A percentile compares a stretch with the other conserved stretches of the same genome.
Conservation (phyloP, 2,888 invertebrate genomes). For the Cephus spinipes region DNA sequence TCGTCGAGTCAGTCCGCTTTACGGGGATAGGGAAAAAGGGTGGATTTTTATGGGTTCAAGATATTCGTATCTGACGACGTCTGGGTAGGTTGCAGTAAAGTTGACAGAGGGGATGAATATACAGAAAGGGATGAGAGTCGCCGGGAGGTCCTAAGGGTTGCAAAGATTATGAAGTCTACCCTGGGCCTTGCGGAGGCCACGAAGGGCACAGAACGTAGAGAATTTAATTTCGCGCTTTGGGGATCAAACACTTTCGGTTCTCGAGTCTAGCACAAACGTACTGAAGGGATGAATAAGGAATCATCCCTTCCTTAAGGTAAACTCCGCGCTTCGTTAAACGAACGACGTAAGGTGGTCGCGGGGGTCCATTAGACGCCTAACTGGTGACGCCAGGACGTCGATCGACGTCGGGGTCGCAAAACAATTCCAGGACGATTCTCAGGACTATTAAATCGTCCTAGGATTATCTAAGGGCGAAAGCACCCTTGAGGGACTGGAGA, state of each 20-base stretch:
- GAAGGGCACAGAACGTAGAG: slow-evolving; percentile 17
- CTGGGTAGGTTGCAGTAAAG: slow-evolving; percentile 11
- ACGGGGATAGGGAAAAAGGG: neutral
- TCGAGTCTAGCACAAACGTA: slow-evolving; percentile 11
- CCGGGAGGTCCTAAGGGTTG: neutral
- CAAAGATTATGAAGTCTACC: neutral
- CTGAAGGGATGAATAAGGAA: neutral
- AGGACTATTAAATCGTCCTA: slow-evolving; percentile 44
- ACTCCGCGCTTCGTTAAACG: neutral
- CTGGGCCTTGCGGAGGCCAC: neutral
- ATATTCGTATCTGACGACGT: neutral
- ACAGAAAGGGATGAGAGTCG: neutral
- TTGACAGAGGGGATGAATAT: neutral
- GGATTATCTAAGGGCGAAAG: neutral
- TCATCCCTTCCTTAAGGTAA: neutral
- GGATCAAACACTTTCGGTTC: slow-evolving; percentile 20
- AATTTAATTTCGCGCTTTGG: slow-evolving; percentile 23
- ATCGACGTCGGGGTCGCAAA: neutral
- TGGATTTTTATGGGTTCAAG: neutral
- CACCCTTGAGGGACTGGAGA: neutral
- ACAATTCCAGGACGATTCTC: slow-evolving; percentile 15
- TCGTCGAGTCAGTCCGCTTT: neutral
- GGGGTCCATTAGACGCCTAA: neutral
- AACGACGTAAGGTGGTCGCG: neutral
- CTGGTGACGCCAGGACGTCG: neutral